phyloP scores from a whole-genome alignment of 2,113 vertebrate species.

The Coracopsis vasa region DNA sequence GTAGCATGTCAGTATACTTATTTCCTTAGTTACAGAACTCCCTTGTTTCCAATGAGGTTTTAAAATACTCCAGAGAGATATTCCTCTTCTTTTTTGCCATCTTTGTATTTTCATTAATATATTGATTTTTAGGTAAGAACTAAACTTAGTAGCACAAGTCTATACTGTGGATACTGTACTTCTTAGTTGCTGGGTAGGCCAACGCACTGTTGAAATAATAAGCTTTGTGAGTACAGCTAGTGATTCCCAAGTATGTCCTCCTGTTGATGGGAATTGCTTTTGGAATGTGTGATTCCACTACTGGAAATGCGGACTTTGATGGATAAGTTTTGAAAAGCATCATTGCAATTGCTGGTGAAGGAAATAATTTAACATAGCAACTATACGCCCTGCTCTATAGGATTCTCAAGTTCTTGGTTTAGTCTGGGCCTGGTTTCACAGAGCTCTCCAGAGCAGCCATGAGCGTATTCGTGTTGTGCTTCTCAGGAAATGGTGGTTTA shows the following conservation, averaged over 20 bases:
- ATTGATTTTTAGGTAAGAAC: background rate
- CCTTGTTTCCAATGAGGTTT: background rate
- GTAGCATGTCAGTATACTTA: background rate
- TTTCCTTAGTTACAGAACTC: background rate
- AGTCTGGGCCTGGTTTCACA: background rate
- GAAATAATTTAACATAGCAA: background rate
- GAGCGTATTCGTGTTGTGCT: background rate
- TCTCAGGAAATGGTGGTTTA: background rate
- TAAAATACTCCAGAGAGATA: background rate
- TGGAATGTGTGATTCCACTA: background rate
- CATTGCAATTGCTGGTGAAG: background rate
- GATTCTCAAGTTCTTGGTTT: background rate
- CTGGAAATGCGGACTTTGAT: background rate
- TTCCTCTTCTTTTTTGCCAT: background rate
- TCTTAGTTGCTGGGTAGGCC: background rate
- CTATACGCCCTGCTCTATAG: rapidly evolving
- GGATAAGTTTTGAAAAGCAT: background rate
- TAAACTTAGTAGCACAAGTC: background rate
- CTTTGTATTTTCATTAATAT: background rate
- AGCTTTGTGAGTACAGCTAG: background rate
- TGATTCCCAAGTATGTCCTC: background rate
- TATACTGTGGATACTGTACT: background rate
- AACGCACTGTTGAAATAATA: background rate
- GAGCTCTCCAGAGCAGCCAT: background rate
- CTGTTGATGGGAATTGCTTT: background rate